Base-by-base conservation (phyloP, 2,113 vertebrate genomes). In the Condylura cristata region DNA sequence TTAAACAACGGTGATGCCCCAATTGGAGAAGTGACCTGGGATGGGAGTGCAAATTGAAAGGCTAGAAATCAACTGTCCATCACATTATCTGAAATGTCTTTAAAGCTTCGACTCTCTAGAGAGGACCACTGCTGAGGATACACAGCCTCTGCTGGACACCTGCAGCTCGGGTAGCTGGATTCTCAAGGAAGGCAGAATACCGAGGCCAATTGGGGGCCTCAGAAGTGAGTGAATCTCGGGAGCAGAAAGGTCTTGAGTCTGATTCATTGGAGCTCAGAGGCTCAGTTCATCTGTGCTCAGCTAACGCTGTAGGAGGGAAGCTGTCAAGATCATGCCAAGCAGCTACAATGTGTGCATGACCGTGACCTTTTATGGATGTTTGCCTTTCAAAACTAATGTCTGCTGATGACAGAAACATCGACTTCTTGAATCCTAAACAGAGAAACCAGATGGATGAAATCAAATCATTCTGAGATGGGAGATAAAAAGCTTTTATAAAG, bases 41-140 rank as follows among this genome's bases (percentile, higher is more conserved):
- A 32, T 74, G 24, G 63, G 41, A 85, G 53, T 34, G n/a, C 13
- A 91, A 72, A 93, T 90, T 94, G 76, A 93, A 95, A 96, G 53
- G 79, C 26, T 41, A 32, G 51, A 88, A 86, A 91, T 86, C 60
- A 94, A 79, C 44, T 66, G 51, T 95, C 90, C 89, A 61, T 75
- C 82, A 87, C 74, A 63, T 9, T 68, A 89, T 81, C 44, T 60
- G 81, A 86, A 81, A 76, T 87, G 71, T 92, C 93, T 83, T 75
- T 60, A 89, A 84, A 90, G 39, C 41, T 56, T 78, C 51, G 24
- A 16, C 24, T 94, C 74, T 89, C 83, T 48, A 71, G 79, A 89
- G 79, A 70, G 44, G 53, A 39, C 61, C 41, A 4, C 28, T 91
- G 58, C 86, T 91, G 16, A 51, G 89, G 58, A 83, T 66, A 68